Evolutionary conservation across 2,113 vertebrate species (phyloP), one percentile per base, ranked within the genome.

Genomic region (Gnathonemus echidnorhynchus): DNA sequence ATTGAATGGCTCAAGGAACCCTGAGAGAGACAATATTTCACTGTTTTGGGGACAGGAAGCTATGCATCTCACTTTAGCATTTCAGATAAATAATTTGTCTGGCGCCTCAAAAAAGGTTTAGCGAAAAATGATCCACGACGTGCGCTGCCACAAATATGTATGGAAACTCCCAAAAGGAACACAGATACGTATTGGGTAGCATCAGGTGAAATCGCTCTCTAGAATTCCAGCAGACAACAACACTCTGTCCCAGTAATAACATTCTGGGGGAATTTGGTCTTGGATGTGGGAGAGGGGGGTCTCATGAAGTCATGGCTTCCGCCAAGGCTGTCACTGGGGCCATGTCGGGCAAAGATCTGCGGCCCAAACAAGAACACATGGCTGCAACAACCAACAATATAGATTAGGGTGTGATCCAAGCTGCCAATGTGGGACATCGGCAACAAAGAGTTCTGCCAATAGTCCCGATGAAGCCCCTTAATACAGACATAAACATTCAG

Each of bases 121-220:
- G 17, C 52, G 13, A 35, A 74, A 58, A 86, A 90, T 86, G 39
- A 56, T 56, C 48, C 83, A 85, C 84, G 90, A 62, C 66, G 31
- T 58, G 58, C 89, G 88, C 86, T 90, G 17, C 56, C n/a, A 74
- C 56, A 56, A 80, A 90, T 86, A 89, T 24, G 21, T 89, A 27
- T 45, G 19, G 83, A 19, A 39, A 13, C 10, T 7, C 53, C 86
- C 42, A 13, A 39, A 42, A 53, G 86, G 48, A 49, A 88, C 13
- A 31, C 5, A n/a, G 70, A n/a, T 9, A 48, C 17, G 70, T 74
- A 89, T 48, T 7, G 0, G 11, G 56, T 0, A 45, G 17, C 87
- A 11, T 0, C 87, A 17, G 83, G 91, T 88, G 84, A 93, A 93
- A 92, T 91, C 88, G 90, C 66, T 35, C 83, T n/a, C 39, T 11